Base-by-base conservation (phyloP, 2,113 vertebrate species). In the Silurus glanis region DNA sequence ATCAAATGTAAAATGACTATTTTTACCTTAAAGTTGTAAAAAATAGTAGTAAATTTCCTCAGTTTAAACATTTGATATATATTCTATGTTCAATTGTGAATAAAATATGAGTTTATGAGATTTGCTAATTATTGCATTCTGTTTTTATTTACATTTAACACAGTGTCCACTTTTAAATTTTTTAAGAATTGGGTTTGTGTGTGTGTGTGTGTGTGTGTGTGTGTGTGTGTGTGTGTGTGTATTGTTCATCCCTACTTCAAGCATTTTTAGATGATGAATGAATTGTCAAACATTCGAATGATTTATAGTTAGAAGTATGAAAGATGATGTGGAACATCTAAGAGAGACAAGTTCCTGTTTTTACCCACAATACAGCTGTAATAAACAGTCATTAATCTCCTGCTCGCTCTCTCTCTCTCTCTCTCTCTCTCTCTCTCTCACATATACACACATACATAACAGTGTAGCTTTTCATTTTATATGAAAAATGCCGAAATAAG, bases 301-400 rank as follows among this genome's bases (percentile, higher is more conserved):
- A 9, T 47, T 74, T 74, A 23, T 74, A 49, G 45, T 49, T 69
- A 28, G 28, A 69, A 2, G 14, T 4, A 74, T 37, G 37, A 37
- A 37, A 37, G 37, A 74, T 74, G 45, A 21, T 72, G 69, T 21
- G 69, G 69, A 72, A 72, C 28, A 4, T 37, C 67, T 45, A 16
- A 67, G n/a, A 67, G n/a, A 67, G 66, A 47, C 71, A 74, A 51
- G 71, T 51, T 74, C 45, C 71, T 51, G 71, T 51, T 74, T 19
- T 51, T 23, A 74, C 45, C 9, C 21, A 49, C 47, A 0, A 23
- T 74, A 74, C 9, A 51, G 45, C 17, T 72, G 45, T 2, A 16
- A 72, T 72, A 49, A 72, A 47, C 10, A 37, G 28, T 45, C 67
- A 71, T 8, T 69, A 8, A 28, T 16, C 66, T 16, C 13, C 67